These are phyloP conservation scores for Scaptomyza parva DNA, from an alignment of 2,888 invertebrate genomes.

Conservation along the genomic window DNA sequence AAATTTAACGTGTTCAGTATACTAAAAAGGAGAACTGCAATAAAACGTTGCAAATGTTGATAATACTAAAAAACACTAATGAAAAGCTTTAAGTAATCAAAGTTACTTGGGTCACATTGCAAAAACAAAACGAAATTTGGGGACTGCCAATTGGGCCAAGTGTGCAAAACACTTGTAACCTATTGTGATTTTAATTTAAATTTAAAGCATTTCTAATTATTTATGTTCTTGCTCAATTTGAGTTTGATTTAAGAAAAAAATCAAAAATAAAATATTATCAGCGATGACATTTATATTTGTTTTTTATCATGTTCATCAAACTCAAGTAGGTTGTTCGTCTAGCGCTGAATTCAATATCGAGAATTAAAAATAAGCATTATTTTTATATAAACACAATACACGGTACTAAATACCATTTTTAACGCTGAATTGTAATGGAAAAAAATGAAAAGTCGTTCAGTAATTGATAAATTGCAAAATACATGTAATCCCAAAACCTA, in stretches of 20 bases:
- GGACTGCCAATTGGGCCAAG: slow-evolving; percentile 3
- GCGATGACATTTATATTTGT: too few species aligned
- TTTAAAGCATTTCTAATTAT: slow-evolving; percentile 36
- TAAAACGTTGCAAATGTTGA: slow-evolving; percentile 19
- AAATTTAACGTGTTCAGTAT: slow-evolving; percentile 21
- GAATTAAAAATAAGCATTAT: slow-evolving; percentile 62
- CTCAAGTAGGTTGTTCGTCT: slow-evolving; percentile 24
- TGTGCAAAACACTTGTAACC: slow-evolving; percentile 18
- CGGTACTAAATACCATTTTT: slow-evolving; percentile 31
- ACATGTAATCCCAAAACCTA: slow-evolving; percentile 24
- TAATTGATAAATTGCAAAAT: slow-evolving; percentile 28
- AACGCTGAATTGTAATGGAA: slow-evolving; percentile 33
- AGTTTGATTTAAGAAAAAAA: slow-evolving; percentile 24
- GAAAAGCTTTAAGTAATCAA: slow-evolving; percentile 2
- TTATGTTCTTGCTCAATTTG: slow-evolving; percentile 49
- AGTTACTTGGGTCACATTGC: background rate
- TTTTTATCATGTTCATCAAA: slow-evolving; percentile 28
- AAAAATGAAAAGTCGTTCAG: slow-evolving; percentile 28
- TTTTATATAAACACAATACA: slow-evolving; percentile 41
- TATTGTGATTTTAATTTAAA: slow-evolving; percentile 54
- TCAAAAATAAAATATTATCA: too few species aligned
- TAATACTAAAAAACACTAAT: slow-evolving; percentile 17
- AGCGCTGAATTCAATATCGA: slow-evolving; percentile 33
- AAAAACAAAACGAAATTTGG: slow-evolving; percentile 11
- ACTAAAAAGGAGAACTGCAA: slow-evolving; percentile 10